A percentile compares a stretch with the other conserved stretches of the same genome.
Evolutionary conservation across 2,113 vertebrate genomes (phyloP).

Genomic region (Colistium nudipinnis): DNA sequence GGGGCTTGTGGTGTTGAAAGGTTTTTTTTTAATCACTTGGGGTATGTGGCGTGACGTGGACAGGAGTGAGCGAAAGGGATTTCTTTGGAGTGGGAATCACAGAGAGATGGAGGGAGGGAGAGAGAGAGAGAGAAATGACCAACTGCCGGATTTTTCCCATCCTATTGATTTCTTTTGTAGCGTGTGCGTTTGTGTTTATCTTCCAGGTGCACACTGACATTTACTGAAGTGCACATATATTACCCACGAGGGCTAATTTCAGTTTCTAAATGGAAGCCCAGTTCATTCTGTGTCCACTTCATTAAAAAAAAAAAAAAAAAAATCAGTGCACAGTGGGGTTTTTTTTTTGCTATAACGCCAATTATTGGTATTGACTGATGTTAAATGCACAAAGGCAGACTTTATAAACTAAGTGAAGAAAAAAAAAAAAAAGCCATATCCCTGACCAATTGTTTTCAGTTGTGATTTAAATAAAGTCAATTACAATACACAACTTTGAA

Average conservation of each 20-base stretch:
- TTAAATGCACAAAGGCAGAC: too few relatives aligned
- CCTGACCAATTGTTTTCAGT: too few relatives aligned
- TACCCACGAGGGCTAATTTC: not conserved
- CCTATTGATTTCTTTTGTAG: conserved; percentile 55
- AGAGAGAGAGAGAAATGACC: conserved; percentile 7
- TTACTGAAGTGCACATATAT: conserved; percentile 38
- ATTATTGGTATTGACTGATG: too few relatives aligned
- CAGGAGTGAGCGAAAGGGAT: conserved; percentile 20
- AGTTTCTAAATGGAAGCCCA: too few relatives aligned
- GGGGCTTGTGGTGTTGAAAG: not conserved
- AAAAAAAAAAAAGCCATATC: too few relatives aligned
- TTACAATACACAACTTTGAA: too few relatives aligned
- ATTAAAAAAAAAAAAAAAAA: too few relatives aligned
- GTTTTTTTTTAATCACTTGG: conserved; percentile 34
- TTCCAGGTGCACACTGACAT: conserved; percentile 41
- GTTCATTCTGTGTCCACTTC: too few relatives aligned
- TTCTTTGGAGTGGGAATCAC: conserved; percentile 54
- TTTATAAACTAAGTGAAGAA: too few relatives aligned
- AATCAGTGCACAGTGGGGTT: too few relatives aligned
- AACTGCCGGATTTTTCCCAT: conserved; percentile 20
- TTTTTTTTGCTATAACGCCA: too few relatives aligned
- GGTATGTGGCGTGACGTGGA: conserved; percentile 24
- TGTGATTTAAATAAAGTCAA: too few relatives aligned
- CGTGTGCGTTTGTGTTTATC: conserved; percentile 57
- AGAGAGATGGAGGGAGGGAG: conserved; percentile 30